A percentile compares a stretch with the other conserved stretches of the same genome.
Evolutionary conservation across 2,888 invertebrate species (phyloP).

Genomic region (Bedellia somnulentella): DNA sequence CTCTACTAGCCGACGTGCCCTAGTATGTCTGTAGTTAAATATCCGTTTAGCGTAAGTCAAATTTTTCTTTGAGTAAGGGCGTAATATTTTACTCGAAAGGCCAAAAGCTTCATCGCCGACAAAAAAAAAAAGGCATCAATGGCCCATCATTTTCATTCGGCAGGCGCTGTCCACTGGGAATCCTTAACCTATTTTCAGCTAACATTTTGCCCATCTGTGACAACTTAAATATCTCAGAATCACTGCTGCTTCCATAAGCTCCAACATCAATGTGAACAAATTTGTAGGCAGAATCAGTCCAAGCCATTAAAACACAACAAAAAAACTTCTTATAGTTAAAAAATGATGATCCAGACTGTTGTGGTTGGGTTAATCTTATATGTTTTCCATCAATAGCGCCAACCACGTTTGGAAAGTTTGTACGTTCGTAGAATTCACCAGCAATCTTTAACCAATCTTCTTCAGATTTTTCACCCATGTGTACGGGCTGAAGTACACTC

Average conservation of each 20-base stretch:
- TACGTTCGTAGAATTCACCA: too few relatives aligned
- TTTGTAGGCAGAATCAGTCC: constrained; percentile 14
- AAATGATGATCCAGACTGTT: constrained; percentile 12
- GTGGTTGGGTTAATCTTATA: too few relatives aligned
- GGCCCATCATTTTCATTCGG: constrained; percentile 11
- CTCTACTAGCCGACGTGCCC: constrained; percentile 9
- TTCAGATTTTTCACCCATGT: too few relatives aligned
- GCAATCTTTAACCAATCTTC: too few relatives aligned
- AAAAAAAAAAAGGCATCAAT: constrained; percentile 11
- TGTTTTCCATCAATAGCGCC: too few relatives aligned
- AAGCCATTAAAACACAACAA: constrained; percentile 16
- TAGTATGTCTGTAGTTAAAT: constrained; percentile 12
- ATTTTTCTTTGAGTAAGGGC: constrained; percentile 6
- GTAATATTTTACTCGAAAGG: constrained; percentile 13
- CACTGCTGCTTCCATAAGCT: constrained; percentile 13
- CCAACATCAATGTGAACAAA: constrained; percentile 16
- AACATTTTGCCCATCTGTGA: too few relatives aligned
- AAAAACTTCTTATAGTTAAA: constrained; percentile 14
- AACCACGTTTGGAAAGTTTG: too few relatives aligned
- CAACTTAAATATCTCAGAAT: constrained; percentile 12
- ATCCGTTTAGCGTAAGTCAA: constrained; percentile 9
- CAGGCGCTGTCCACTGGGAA: constrained; percentile 11
- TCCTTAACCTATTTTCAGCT: constrained; percentile 11
- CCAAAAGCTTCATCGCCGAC: constrained; percentile 17
- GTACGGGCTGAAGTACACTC: too few relatives aligned